Conservation (phyloP, 2,888 invertebrate genomes). For the Brachyptera putata region DNA sequence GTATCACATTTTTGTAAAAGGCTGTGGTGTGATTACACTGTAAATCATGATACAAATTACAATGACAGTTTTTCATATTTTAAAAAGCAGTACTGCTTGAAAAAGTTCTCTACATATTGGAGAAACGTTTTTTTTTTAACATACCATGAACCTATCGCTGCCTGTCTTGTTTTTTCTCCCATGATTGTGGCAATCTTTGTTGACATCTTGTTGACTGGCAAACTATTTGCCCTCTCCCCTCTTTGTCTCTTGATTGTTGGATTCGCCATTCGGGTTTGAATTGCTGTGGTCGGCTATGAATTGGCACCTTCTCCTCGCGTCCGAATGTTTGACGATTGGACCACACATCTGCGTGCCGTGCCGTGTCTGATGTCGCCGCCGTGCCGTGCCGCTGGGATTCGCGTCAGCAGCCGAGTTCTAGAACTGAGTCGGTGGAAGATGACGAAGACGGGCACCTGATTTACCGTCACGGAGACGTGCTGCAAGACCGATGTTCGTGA, state of each 20-base stretch:
- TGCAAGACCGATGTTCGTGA: constrained; percentile 99
- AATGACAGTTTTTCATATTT: not conserved
- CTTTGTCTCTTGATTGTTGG: constrained; percentile 60
- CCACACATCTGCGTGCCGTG: constrained; percentile 26
- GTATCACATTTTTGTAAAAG: not conserved
- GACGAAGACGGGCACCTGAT: constrained; percentile 99
- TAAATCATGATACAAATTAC: not conserved
- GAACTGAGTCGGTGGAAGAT: constrained; percentile 93
- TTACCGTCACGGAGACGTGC: constrained; percentile 97
- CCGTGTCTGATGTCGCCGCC: constrained; percentile 27
- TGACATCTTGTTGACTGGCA: constrained; percentile 53
- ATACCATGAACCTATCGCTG: too few relatives aligned
- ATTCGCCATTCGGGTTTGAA: constrained; percentile 40
- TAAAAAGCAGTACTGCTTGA: too few relatives aligned
- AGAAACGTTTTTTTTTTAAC: constrained; percentile 1
- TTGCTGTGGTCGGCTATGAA: constrained; percentile 32
- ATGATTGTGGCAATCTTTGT: constrained; percentile 34
- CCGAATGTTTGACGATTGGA: constrained; percentile 4
- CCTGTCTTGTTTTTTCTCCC: constrained; percentile 29
- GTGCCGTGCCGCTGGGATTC: not conserved
- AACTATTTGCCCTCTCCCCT: constrained; percentile 60
- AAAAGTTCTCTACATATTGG: too few relatives aligned
- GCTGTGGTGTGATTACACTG: not conserved
- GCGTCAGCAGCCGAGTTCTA: constrained; percentile 71
- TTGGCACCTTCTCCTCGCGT: constrained; percentile 29